These are phyloP conservation scores for Cataglyphis rosenhaueri DNA, from an alignment of 2,888 invertebrate genomes.

Conservation along the genomic window DNA sequence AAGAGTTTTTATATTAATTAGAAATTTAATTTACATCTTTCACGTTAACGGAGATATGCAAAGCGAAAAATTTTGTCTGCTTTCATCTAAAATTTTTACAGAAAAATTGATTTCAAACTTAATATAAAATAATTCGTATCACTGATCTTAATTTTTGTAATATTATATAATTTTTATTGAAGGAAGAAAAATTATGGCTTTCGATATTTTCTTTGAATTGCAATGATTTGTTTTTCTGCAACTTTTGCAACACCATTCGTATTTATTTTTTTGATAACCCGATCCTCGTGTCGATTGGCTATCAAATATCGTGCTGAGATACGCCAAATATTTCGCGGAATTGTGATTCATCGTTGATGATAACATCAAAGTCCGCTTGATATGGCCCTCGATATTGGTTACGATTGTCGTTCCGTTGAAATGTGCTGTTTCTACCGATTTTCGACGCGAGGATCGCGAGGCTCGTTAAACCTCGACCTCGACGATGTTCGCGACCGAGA, in stretches of 20 bases:
- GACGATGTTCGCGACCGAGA: slow-evolving; percentile 38
- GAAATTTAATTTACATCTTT: background rate
- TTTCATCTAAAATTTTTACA: background rate
- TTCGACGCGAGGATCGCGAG: slow-evolving; percentile 62
- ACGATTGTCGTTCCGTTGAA: background rate
- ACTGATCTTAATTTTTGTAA: background rate
- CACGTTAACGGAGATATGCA: slow-evolving; percentile 1
- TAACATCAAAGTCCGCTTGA: slow-evolving; percentile 16
- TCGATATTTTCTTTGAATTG: background rate
- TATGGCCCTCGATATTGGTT: background rate
- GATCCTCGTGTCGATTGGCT: slow-evolving; percentile 45
- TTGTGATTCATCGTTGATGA: background rate
- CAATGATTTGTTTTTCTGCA: slow-evolving; percentile 1
- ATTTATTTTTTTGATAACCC: slow-evolving; percentile 30
- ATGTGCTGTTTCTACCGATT: background rate
- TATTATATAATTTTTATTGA: background rate
- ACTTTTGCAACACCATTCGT: slow-evolving; percentile 4
- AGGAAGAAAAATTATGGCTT: slow-evolving; percentile 6
- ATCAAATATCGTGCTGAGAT: slow-evolving; percentile 4
- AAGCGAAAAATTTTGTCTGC: background rate
- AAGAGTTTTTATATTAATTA: background rate
- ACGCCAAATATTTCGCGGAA: background rate
- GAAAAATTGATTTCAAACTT: background rate
- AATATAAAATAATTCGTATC: background rate
- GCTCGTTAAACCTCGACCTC: background rate